Percentiles rank a stretch among this genome's conserved stretches.
Evolutionary conservation across 2,113 vertebrate species (phyloP).

Genomic region (Corythoichthys intestinalis): DNA sequence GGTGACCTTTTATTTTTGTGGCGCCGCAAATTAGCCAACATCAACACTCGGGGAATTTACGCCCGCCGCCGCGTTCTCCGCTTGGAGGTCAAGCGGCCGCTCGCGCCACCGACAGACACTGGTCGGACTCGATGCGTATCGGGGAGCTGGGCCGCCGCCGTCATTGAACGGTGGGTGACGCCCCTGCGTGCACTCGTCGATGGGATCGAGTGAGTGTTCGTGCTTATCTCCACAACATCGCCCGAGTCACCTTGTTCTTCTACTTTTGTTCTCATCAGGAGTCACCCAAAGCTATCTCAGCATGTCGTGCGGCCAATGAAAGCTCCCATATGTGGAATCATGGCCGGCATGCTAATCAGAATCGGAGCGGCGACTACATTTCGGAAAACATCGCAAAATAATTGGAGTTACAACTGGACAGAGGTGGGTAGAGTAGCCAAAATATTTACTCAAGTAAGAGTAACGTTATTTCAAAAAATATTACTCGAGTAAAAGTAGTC

Average conservation of each 20-base stretch:
- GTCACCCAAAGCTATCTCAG: constrained; percentile 54
- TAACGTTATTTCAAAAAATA: too few relatives aligned
- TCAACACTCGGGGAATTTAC: constrained; percentile 34
- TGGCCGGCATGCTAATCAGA: constrained; percentile 40
- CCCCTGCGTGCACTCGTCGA: constrained; percentile 39
- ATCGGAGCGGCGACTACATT: background rate
- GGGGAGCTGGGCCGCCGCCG: constrained; percentile 20
- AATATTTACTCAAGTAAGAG: too few relatives aligned
- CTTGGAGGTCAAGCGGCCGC: constrained; percentile 6
- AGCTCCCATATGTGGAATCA: constrained; percentile 39
- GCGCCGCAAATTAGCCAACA: constrained; percentile 44
- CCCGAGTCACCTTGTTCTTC: constrained; percentile 65
- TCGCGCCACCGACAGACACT: constrained; percentile 33
- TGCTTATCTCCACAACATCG: constrained; percentile 67
- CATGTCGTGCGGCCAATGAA: constrained; percentile 62
- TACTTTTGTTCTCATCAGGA: constrained; percentile 48
- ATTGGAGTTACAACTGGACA: too few relatives aligned
- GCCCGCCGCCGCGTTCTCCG: constrained; percentile 39
- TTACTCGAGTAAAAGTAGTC: too few relatives aligned
- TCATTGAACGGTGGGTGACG: constrained; percentile 59
- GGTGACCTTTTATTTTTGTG: constrained; percentile 54
- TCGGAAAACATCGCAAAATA: too few relatives aligned
- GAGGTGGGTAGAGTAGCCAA: too few relatives aligned
- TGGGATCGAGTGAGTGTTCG: constrained; percentile 55
- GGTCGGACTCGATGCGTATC: constrained; percentile 35